Percentiles rank a stretch among this genome's conserved stretches.
Evolutionary conservation across 2,113 vertebrate species (phyloP).

Genomic region (Sceloporus tristichus): DNA sequence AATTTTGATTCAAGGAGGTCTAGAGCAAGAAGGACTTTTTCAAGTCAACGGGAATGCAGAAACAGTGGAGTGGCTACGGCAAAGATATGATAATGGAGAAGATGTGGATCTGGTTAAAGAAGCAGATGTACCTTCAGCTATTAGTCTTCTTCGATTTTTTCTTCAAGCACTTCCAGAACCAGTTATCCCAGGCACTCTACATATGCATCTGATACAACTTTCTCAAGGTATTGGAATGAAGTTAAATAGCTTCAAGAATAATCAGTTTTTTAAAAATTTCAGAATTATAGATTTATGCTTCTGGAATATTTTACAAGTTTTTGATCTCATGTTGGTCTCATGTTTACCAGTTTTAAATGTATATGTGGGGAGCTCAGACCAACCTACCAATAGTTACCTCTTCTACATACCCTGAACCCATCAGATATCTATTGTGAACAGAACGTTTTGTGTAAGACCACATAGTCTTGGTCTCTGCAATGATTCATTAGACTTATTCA

Average conservation of each 20-base stretch:
- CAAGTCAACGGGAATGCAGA: constrained; percentile 97
- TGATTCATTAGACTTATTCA: too few species aligned
- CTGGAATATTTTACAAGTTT: not conserved
- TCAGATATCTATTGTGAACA: not conserved
- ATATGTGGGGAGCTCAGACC: not conserved
- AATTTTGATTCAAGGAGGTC: constrained; percentile 80
- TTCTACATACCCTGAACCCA: not conserved
- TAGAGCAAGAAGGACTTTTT: constrained; percentile 97
- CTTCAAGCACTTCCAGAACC: constrained; percentile 98
- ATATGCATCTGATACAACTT: constrained; percentile 92
- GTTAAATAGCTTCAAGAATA: not conserved
- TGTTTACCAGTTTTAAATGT: not conserved
- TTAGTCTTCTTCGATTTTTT: constrained; percentile 97
- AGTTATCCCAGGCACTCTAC: constrained; percentile 90
- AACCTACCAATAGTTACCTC: not conserved
- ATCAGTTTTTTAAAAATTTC: not conserved
- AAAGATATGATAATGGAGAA: constrained; percentile 93
- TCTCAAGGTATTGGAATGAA: constrained; percentile 87
- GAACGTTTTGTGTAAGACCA: not conserved
- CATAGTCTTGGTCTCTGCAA: not conserved
- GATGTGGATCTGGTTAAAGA: constrained; percentile 97
- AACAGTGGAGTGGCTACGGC: constrained; percentile 96
- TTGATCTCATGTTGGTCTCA: not conserved
- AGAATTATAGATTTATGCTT: not conserved
- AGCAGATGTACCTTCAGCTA: constrained; percentile 95